These are phyloP conservation scores for Smittia aterrima DNA, from an alignment of 2,888 invertebrate genomes.

Conservation along the genomic window DNA sequence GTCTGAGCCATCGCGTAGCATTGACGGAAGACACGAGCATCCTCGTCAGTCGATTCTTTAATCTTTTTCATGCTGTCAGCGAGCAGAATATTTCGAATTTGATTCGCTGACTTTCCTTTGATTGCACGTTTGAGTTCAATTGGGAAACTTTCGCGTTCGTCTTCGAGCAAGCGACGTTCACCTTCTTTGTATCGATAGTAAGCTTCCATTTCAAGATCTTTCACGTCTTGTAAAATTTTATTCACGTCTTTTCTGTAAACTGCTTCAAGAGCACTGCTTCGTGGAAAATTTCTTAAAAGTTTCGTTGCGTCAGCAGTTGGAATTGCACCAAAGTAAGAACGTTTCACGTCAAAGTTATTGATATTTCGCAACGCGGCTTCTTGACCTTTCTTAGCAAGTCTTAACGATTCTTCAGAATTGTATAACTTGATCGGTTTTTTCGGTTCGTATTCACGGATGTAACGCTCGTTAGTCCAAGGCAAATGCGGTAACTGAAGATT, in stretches of 20 bases:
- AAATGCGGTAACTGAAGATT: constrained; percentile 60
- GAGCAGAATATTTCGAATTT: constrained; percentile 66
- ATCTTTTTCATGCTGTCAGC: constrained; percentile 59
- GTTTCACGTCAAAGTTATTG: constrained; percentile 57
- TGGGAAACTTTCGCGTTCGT: constrained; percentile 43
- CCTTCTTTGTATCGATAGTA: constrained; percentile 41
- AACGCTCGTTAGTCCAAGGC: constrained; percentile 71
- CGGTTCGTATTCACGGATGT: constrained; percentile 65
- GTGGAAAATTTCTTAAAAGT: constrained; percentile 63
- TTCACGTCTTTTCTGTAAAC: constrained; percentile 48
- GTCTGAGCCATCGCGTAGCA: constrained; percentile 29
- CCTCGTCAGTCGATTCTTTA: constrained; percentile 47
- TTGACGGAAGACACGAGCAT: constrained; percentile 45
- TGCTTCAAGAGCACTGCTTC: constrained; percentile 59
- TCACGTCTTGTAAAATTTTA: constrained; percentile 53
- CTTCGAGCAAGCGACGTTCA: constrained; percentile 24
- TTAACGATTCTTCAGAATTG: constrained; percentile 66
- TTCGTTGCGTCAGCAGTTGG: constrained; percentile 62
- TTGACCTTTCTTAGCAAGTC: constrained; percentile 65
- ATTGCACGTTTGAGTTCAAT: constrained; percentile 57
- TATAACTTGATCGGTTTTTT: constrained; percentile 65
- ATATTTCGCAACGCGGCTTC: constrained; percentile 68
- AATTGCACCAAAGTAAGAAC: constrained; percentile 44
- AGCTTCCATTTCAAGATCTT: constrained; percentile 49
- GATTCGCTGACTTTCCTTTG: constrained; percentile 72